These are phyloP conservation scores for Morbakka virulenta DNA, from an alignment of 30 jellyfish, hydroid and myxozoan genomes.

Conservation along the genomic window DNA sequence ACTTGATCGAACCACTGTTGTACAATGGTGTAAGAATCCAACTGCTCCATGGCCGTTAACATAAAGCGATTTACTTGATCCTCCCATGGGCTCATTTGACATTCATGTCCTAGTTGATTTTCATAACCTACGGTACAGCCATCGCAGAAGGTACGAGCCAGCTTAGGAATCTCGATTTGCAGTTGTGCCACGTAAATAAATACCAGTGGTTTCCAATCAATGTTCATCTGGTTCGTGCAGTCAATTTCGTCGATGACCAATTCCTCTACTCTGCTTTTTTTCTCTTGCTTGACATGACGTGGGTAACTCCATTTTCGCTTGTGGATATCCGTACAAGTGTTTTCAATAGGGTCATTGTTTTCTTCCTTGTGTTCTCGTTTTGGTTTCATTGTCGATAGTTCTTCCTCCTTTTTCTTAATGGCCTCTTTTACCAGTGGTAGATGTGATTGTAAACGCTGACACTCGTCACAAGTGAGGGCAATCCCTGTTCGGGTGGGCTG, in stretches of 20 bases:
- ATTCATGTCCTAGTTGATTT: neutral
- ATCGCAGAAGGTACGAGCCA: neutral
- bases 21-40: neutral
- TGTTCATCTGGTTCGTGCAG: neutral
- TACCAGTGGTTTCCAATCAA: neutral
- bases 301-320: neutral
- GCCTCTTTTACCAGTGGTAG: too few relatives aligned
- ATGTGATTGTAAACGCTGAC: too few relatives aligned
- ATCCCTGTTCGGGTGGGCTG: too few relatives aligned
- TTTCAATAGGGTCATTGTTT: too few relatives aligned
- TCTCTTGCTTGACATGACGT: neutral
- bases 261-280: neutral
- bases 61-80: neutral
- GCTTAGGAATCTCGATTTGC: neutral
- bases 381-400: too few relatives aligned
- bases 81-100: neutral
- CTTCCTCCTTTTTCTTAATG: too few relatives aligned
- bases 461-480: too few relatives aligned
- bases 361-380: too few relatives aligned
- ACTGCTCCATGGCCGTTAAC: neutral
- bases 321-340: too few relatives aligned
- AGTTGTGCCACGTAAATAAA: neutral
- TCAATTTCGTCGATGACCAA: neutral
- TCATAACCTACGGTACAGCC: neutral
- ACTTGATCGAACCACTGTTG: neutral